These are phyloP conservation scores for Neostethus bicornis DNA, from an alignment of 2,797 vertebrate species.

Conservation along the genomic window DNA sequence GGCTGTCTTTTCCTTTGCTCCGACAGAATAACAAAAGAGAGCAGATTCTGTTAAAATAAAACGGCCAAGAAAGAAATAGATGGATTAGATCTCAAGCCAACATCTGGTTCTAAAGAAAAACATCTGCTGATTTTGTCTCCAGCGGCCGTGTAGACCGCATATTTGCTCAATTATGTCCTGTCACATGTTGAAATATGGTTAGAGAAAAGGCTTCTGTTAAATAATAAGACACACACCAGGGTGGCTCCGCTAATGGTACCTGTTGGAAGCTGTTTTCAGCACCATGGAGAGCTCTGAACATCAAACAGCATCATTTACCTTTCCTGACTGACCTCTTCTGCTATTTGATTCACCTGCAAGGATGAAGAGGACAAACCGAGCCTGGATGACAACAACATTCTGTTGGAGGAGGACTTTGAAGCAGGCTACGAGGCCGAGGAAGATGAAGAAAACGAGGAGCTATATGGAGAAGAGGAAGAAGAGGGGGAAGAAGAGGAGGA, in stretches of 20 bases:
- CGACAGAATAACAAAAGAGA: constrained; percentile 6
- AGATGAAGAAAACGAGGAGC: constrained; percentile 75
- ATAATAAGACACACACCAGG: not conserved
- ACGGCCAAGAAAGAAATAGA: constrained; percentile 25
- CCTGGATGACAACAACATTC: constrained; percentile 87
- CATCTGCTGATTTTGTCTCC: constrained; percentile 18
- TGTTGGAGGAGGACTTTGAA: constrained; percentile 90
- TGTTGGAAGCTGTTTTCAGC: constrained; percentile 59
- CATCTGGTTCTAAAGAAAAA: constrained; percentile 27
- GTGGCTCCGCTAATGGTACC: constrained; percentile 22
- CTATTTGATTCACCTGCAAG: constrained; percentile 35
- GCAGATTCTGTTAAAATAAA: constrained; percentile 7
- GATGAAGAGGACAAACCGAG: constrained; percentile 88
- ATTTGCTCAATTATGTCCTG: not conserved
- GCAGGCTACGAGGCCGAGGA: constrained; percentile 85
- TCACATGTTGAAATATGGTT: not conserved
- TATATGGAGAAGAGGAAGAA: constrained; percentile 38
- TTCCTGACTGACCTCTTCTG: constrained; percentile 16
- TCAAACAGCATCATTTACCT: constrained; percentile 17
- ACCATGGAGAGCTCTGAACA: constrained; percentile 69
- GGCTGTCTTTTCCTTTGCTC: constrained; percentile 12
- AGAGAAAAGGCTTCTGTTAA: not conserved
- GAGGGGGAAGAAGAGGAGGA: constrained; percentile 83
- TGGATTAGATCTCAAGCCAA: constrained; percentile 22
- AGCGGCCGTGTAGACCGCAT: not conserved